Evolutionary conservation across 2,888 invertebrate genomes (phyloP).

Genomic region (Priocnemis perturbator): DNA sequence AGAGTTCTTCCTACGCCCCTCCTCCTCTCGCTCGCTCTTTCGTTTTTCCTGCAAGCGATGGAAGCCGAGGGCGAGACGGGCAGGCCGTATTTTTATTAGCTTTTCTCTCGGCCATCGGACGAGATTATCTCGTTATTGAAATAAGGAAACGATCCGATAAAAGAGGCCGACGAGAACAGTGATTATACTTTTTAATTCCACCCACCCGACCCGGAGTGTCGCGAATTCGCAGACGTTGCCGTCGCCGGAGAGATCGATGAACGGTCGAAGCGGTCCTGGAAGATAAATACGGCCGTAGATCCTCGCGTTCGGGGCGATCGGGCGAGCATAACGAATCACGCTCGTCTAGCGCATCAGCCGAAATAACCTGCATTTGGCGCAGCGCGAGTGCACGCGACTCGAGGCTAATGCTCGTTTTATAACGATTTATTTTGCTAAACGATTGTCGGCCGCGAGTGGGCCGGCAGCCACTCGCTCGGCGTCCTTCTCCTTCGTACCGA

Average conservation of each 20-base stretch:
- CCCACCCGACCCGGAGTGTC: neutral
- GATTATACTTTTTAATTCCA: constrained; percentile 21
- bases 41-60: neutral
- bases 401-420: no score
- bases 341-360: neutral
- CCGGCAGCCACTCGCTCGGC: no score
- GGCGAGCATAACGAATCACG: no score
- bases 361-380: no score
- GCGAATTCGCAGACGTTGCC: neutral
- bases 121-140: constrained; percentile 30
- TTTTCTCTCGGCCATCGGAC: constrained; percentile 15
- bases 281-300: no score
- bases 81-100: neutral
- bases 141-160: constrained; percentile 12
- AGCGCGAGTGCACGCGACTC: neutral
- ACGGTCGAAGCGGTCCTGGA: no score
- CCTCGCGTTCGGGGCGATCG: no score
- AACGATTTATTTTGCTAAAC: no score
- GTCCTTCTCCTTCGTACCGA: neutral
- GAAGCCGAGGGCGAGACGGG: no score
- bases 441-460: no score
- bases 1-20: constrained; percentile 25
- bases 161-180: constrained; percentile 1
- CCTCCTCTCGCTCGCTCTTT: neutral
- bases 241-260: no score